Conservation (phyloP, 2,888 invertebrate genomes). For the Agriopis aurantiaria region DNA sequence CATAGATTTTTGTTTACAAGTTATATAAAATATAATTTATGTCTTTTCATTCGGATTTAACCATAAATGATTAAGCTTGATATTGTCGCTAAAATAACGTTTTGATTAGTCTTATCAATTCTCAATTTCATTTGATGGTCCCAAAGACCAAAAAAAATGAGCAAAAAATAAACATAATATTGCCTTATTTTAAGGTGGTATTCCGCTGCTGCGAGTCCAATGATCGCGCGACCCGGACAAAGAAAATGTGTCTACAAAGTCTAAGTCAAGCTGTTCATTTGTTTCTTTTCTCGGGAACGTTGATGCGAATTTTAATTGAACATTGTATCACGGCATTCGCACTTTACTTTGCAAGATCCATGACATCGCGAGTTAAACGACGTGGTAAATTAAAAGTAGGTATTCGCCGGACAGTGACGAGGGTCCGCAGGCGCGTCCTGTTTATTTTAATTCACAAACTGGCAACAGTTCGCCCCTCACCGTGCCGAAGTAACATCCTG, state of each 20-base stretch:
- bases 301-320: slow-evolving; percentile 51
- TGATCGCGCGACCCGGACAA: neutral
- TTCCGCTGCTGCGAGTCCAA: neutral
- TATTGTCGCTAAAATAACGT: no score
- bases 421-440: slow-evolving; percentile 53
- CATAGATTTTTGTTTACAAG: no score
- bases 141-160: no score
- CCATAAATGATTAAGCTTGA: no score
- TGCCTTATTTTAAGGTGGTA: no score
- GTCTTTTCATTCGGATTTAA: no score
- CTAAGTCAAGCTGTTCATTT: slow-evolving; percentile 10
- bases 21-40: no score
- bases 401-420: slow-evolving; percentile 68
- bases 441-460: slow-evolving; percentile 55
- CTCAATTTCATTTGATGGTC: no score
- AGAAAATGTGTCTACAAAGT: neutral
- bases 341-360: slow-evolving; percentile 48
- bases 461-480: slow-evolving; percentile 37
- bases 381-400: slow-evolving; percentile 71
- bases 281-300: slow-evolving; percentile 33
- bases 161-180: no score
- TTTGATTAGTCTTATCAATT: no score
- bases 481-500: slow-evolving; percentile 38
- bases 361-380: slow-evolving; percentile 63
- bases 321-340: slow-evolving; percentile 43